Evolutionary conservation across 1,140 invertebrate genomes (phyloP).

Genomic region (Helicoverpa armigera): DNA sequence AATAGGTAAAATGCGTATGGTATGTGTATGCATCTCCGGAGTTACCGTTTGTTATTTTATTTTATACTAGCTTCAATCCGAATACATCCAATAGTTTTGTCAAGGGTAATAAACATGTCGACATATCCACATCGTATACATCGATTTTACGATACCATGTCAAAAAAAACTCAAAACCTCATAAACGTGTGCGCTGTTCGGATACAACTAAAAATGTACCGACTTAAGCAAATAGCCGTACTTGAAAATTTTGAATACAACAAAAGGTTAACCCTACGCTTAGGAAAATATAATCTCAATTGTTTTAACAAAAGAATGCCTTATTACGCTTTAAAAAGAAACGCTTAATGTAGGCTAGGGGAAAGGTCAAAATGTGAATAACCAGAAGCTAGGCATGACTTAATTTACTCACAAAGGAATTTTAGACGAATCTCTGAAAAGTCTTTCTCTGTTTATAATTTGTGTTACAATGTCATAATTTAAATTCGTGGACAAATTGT

Average conservation of each 20-base stretch:
- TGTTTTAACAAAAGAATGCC: conserved; percentile 7
- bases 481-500: background rate
- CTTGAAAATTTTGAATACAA: background rate
- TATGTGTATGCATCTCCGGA: no score
- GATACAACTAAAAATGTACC: no score
- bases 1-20: no score
- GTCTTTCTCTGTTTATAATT: background rate
- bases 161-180: no score
- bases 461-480: background rate
- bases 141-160: no score
- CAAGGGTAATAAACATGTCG: no score
- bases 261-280: background rate
- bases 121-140: no score
- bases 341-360: background rate
- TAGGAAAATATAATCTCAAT: background rate
- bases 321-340: conserved; percentile 2
- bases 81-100: no score
- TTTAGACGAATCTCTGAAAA: background rate
- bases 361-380: conserved; percentile 2
- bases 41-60: no score
- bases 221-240: no score
- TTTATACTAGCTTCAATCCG: no score
- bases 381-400: background rate
- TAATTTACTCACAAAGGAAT: background rate
- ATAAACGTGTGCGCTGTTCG: no score